These are phyloP conservation scores for Martes martes DNA, from an alignment of 2,113 vertebrate species.

Conservation along the genomic window DNA sequence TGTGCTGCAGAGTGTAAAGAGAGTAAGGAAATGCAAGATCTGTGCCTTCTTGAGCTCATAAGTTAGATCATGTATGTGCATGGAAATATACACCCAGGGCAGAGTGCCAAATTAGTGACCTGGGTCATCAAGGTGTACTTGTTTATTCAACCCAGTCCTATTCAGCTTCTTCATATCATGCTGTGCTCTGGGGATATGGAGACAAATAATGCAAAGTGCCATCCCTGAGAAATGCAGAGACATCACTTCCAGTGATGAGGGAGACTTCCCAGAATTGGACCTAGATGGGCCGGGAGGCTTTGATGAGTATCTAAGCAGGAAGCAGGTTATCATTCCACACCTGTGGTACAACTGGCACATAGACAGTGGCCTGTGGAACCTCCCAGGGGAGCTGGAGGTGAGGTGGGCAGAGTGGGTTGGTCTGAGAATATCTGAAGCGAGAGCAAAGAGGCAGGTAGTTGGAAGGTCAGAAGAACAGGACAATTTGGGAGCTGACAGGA, in stretches of 20 bases:
- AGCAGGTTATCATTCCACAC: neutral
- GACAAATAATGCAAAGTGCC: too few species aligned
- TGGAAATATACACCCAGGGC: neutral
- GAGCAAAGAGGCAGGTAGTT: neutral
- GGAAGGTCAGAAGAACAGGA: neutral
- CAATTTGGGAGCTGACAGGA: too few species aligned
- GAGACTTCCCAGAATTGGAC: neutral
- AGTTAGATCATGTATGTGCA: neutral
- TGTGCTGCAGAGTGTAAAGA: neutral
- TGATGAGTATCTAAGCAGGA: neutral
- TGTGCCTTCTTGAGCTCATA: neutral
- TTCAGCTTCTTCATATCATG: too few species aligned
- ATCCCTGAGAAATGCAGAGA: neutral
- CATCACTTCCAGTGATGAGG: neutral
- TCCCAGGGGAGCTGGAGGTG: neutral
- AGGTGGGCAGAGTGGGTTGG: too few species aligned
- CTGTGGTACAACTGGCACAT: rapidly evolving
- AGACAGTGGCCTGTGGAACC: too few species aligned
- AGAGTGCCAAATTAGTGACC: neutral
- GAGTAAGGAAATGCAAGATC: neutral
- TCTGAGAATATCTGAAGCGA: neutral
- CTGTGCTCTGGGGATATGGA: neutral
- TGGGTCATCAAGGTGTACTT: rapidly evolving
- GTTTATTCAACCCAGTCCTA: neutral
- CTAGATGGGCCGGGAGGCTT: neutral